A percentile compares a stretch with the other conserved stretches of the same genome.
phyloP scores from a whole-genome alignment of 1,140 invertebrate species.

The Bombyx mandarina region DNA sequence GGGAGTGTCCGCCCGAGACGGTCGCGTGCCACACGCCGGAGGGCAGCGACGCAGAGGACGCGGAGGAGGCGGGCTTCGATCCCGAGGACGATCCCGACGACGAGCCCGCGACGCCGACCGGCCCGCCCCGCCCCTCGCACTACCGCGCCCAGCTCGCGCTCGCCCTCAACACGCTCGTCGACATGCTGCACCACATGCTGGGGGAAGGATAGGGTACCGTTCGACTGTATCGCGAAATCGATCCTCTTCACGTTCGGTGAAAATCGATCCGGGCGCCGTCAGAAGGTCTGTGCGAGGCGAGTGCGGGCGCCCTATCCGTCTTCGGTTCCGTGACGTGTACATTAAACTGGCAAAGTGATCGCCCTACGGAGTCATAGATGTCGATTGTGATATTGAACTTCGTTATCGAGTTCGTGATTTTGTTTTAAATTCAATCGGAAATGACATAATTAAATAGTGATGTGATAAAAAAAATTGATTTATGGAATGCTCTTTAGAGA shows the following conservation, averaged over 20 bases:
- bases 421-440: too few species aligned
- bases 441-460: too few species aligned
- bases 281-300: not conserved
- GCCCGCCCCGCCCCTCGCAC: not conserved
- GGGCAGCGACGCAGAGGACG: constrained; percentile 20
- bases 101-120: constrained; percentile 9
- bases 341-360: too few species aligned
- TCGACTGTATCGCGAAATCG: not conserved
- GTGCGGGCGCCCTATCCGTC: too few species aligned
- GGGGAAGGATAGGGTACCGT: constrained; percentile 3
- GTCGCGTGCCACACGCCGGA: constrained; percentile 17
- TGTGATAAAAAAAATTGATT: too few species aligned
- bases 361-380: too few species aligned
- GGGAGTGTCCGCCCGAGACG: constrained; percentile 8
- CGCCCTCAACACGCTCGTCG: constrained; percentile 7
- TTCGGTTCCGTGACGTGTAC: too few species aligned
- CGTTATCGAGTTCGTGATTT: too few species aligned
- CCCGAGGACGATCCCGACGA: constrained; percentile 10
- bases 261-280: not conserved
- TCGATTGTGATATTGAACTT: too few species aligned
- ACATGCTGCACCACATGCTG: not conserved
- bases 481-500: too few species aligned
- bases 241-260: not conserved
- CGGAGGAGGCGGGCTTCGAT: constrained; percentile 10
- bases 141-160: constrained; percentile 10